Evolutionary conservation across 1,140 invertebrate species (phyloP).

Genomic region (Dolichoris vasculosae): DNA sequence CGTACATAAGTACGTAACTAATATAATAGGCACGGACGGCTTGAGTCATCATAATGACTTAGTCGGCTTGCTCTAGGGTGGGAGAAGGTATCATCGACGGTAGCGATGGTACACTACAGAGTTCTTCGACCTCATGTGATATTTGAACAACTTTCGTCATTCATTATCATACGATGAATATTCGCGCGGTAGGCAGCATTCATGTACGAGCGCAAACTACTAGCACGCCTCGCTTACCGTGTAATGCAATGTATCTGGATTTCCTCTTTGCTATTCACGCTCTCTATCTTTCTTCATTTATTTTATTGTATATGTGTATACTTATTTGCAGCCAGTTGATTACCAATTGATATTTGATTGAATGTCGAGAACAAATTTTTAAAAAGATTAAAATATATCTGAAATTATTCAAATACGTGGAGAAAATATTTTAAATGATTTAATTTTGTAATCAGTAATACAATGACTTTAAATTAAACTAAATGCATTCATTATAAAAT

Average conservation of each 20-base stretch:
- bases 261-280: background rate
- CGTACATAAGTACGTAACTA: background rate
- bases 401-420: too few relatives aligned
- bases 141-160: conserved; percentile 33
- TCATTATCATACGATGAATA: conserved; percentile 51
- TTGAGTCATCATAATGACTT: conserved; percentile 11
- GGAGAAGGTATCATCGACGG: background rate
- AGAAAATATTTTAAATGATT: too few relatives aligned
- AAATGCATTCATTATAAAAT: too few relatives aligned
- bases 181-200: background rate
- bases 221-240: background rate
- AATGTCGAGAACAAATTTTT: too few relatives aligned
- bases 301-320: too few relatives aligned
- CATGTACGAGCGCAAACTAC: background rate
- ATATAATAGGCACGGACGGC: background rate
- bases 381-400: too few relatives aligned
- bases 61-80: background rate
- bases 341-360: background rate
- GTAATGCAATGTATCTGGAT: conserved; percentile 5
- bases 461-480: too few relatives aligned
- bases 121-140: conserved; percentile 25
- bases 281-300: too few relatives aligned
- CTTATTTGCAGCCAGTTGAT: background rate
- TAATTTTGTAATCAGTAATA: too few relatives aligned
- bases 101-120: background rate